These are phyloP conservation scores for Seriola rivoliana DNA, from an alignment of 2,113 vertebrate genomes.

Conservation along the genomic window DNA sequence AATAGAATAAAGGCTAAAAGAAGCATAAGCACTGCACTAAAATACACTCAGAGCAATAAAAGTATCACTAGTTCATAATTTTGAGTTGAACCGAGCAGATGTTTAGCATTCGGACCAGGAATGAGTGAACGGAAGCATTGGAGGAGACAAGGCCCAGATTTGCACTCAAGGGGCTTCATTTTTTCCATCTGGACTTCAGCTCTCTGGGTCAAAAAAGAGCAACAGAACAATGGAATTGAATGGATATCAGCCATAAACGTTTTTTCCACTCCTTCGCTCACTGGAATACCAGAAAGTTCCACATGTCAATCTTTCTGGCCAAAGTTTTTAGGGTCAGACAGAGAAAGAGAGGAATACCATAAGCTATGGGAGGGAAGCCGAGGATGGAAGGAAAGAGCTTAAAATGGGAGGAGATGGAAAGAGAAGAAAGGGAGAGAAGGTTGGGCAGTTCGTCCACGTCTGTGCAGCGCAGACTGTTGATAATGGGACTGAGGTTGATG, in stretches of 20 bases:
- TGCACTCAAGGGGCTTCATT: slow-evolving; percentile 49
- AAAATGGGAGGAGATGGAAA: slow-evolving; percentile 63
- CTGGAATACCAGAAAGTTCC: slow-evolving; percentile 72
- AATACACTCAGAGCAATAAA: slow-evolving; percentile 36
- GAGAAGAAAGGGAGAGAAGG: slow-evolving; percentile 66
- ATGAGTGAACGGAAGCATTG: slow-evolving; percentile 48
- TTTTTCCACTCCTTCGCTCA: neutral
- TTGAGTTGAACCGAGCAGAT: slow-evolving; percentile 51
- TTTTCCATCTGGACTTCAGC: slow-evolving; percentile 72
- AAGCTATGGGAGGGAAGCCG: slow-evolving; percentile 38
- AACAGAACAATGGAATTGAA: slow-evolving; percentile 68
- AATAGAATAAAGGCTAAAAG: slow-evolving; percentile 38
- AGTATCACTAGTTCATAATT: slow-evolving; percentile 35
- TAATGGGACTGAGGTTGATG: slow-evolving; percentile 74
- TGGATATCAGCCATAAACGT: slow-evolving; percentile 53
- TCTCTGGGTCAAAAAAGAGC: slow-evolving; percentile 54
- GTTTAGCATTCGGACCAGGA: slow-evolving; percentile 59
- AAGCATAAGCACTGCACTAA: slow-evolving; percentile 10
- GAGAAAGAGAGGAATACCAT: slow-evolving; percentile 60
- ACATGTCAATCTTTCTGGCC: slow-evolving; percentile 59
- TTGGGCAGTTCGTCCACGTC: slow-evolving; percentile 68
- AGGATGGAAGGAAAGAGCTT: slow-evolving; percentile 50
- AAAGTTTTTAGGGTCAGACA: slow-evolving; percentile 65
- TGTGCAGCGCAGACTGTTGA: slow-evolving; percentile 67
- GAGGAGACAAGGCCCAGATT: slow-evolving; percentile 52